Evolutionary conservation across 2,797 vertebrate genomes (phyloP).

Genomic region (Eulemur coronatus): DNA sequence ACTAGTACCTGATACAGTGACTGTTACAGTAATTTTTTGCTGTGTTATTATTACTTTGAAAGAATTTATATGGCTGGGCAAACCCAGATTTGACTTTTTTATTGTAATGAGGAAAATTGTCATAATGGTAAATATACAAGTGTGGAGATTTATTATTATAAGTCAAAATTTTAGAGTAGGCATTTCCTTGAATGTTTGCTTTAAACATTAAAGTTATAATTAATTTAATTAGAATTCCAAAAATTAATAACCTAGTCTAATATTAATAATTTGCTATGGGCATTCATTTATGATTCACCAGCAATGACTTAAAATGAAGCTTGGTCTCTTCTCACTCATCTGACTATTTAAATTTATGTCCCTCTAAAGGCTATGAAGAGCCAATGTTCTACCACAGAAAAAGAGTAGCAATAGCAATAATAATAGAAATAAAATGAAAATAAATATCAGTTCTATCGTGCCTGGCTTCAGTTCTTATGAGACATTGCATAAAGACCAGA

Average conservation of each 20-base stretch:
- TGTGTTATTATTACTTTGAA: background rate
- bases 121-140: background rate
- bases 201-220: background rate
- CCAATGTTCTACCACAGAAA: background rate
- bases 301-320: background rate
- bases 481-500: slow-evolving; percentile 6
- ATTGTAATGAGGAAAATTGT: background rate
- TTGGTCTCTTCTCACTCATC: background rate
- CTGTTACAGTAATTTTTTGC: background rate
- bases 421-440: slow-evolving; percentile 43
- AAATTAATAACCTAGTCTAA: background rate
- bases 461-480: slow-evolving; percentile 13
- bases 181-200: background rate
- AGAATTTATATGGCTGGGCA: background rate
- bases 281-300: slow-evolving; percentile 15
- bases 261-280: background rate
- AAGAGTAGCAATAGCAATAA: background rate
- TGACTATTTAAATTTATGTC: background rate
- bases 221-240: slow-evolving; percentile 3
- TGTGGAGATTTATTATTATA: background rate
- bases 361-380: background rate
- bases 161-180: background rate
- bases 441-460: slow-evolving; percentile 32
- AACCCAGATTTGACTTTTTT: background rate
- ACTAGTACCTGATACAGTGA: background rate